Conservation (phyloP, 2,888 invertebrate genomes). For the Penaeus monodon region DNA sequence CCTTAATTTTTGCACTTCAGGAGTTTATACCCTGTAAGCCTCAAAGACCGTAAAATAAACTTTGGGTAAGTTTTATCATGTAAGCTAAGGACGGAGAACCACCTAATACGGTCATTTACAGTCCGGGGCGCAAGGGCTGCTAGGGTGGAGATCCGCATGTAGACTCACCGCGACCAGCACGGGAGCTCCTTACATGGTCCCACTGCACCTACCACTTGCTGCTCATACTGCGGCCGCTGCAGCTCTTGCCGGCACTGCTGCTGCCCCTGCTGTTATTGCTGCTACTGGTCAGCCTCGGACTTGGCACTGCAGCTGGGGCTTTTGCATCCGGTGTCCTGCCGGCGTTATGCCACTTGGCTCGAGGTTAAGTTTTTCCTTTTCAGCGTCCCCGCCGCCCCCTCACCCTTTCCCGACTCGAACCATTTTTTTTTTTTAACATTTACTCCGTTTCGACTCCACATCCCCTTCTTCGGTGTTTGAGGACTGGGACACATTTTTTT, state of each 20-base stretch:
- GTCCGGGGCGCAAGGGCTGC: slow-evolving; percentile 36
- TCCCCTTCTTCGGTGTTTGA: no score
- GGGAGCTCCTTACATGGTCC: background rate
- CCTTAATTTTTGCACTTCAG: slow-evolving; percentile 50
- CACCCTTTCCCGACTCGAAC: no score
- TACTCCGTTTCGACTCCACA: no score
- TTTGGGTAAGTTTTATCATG: slow-evolving; percentile 60
- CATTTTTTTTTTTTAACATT: no score
- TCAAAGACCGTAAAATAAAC: slow-evolving; percentile 58
- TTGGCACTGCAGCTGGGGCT: no score
- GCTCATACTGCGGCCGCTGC: background rate
- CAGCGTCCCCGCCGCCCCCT: no score
- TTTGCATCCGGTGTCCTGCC: no score
- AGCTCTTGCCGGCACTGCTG: background rate
- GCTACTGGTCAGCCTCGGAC: no score
- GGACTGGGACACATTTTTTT: no score
- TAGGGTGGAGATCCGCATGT: slow-evolving; percentile 26
- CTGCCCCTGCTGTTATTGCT: no score
- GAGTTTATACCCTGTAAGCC: slow-evolving; percentile 54
- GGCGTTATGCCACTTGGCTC: no score
- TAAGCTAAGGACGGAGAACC: slow-evolving; percentile 50
- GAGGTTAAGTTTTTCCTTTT: no score
- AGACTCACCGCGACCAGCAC: slow-evolving; percentile 11
- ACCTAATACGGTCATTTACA: slow-evolving; percentile 51
- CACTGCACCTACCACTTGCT: slow-evolving; percentile 5